Percentiles rank a stretch among this genome's conserved stretches.
Evolutionary conservation across 2,797 vertebrate genomes (phyloP).

Genomic region (Amniataba percoides): DNA sequence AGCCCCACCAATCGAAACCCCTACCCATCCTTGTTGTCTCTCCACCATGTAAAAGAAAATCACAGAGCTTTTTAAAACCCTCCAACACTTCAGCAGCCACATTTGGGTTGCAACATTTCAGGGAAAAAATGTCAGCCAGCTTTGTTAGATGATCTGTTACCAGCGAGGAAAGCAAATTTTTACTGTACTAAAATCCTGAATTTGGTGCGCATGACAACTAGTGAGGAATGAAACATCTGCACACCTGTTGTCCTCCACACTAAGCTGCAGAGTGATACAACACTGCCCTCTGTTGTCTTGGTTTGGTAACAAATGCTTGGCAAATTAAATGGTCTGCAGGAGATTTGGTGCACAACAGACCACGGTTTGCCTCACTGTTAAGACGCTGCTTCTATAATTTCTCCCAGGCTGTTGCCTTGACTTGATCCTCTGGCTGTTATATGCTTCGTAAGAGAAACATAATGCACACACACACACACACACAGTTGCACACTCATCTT

Average conservation of each 20-base stretch:
- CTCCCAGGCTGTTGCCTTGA: conserved; percentile 44
- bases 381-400: conserved; percentile 48
- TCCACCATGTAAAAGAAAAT: conserved; percentile 25
- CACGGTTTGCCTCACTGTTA: conserved; percentile 32
- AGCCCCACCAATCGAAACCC: conserved; percentile 51
- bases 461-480: conserved; percentile 11
- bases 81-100: conserved; percentile 37
- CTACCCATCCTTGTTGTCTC: conserved; percentile 22
- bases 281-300: conserved; percentile 76
- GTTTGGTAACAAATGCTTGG: conserved; percentile 26
- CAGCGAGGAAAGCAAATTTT: not conserved
- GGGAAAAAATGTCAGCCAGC: not conserved
- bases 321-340: conserved; percentile 41
- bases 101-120: conserved; percentile 5
- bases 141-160: not conserved
- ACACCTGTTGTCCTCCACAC: not conserved
- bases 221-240: conserved; percentile 22
- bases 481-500: conserved; percentile 38
- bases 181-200: not conserved
- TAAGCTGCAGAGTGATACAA: conserved; percentile 48
- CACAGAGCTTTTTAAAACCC: conserved; percentile 16
- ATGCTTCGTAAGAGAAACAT: conserved; percentile 55
- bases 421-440: conserved; percentile 57
- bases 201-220: not conserved
- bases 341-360: conserved; percentile 27